Evolutionary conservation across 2,113 vertebrate genomes (phyloP).

Genomic region (Strigops habroptila): DNA sequence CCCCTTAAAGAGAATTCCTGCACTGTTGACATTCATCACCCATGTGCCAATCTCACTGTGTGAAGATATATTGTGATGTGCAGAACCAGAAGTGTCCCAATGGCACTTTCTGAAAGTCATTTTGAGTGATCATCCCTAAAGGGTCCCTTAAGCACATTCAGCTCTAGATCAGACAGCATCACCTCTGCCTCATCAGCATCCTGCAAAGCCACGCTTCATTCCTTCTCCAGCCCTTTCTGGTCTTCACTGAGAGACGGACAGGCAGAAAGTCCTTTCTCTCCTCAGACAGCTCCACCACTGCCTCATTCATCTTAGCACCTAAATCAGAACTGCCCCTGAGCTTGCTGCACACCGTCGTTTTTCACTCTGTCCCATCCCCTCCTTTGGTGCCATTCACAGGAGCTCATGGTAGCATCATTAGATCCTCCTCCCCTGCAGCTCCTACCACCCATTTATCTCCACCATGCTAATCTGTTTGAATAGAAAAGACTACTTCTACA

Average conservation of each 20-base stretch:
- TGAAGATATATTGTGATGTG: not conserved
- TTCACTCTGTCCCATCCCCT: not conserved
- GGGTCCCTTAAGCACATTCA: not conserved
- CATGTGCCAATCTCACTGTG: not conserved
- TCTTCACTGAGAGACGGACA: not conserved
- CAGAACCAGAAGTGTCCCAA: not conserved
- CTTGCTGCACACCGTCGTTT: not conserved
- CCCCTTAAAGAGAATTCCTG: not conserved
- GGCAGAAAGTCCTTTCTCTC: not conserved
- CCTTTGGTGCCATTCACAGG: not conserved
- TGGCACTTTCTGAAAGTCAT: not conserved
- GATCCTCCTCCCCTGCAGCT: not conserved
- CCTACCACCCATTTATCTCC: not conserved
- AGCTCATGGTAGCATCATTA: not conserved
- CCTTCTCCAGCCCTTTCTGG: not conserved
- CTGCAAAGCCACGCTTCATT: accelerated
- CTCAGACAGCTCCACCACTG: not conserved
- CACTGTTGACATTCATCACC: not conserved
- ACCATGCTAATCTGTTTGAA: not conserved
- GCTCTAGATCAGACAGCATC: not conserved
- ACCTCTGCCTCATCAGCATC: not conserved
- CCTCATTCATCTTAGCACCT: not conserved
- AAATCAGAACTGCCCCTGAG: not conserved
- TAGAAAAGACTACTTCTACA: not conserved
- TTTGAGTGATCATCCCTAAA: constrained; percentile 17